These are phyloP conservation scores for Apodemus sylvaticus DNA, from an alignment of 2,113 vertebrate species.

Conservation along the genomic window DNA sequence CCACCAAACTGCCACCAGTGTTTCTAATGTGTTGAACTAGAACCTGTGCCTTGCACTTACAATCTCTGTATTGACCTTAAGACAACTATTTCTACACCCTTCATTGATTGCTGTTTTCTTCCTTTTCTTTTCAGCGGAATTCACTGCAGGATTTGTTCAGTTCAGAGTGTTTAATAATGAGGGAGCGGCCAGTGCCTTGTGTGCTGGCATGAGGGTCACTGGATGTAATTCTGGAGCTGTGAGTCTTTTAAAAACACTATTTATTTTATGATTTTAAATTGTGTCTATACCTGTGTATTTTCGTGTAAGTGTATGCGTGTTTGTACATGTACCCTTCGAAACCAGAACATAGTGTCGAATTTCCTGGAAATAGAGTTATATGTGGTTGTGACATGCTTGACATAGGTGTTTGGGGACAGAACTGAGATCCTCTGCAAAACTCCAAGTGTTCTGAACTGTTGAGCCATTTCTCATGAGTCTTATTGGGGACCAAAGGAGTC, in stretches of 20 bases:
- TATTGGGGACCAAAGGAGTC: not conserved
- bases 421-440: not conserved
- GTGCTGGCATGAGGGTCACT: slow-evolving; percentile 76
- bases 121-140: slow-evolving; percentile 43
- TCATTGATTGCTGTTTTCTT: not conserved
- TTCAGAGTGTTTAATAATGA: slow-evolving; percentile 79
- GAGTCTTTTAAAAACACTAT: slow-evolving; percentile 48
- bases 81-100: not conserved
- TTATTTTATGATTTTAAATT: not conserved
- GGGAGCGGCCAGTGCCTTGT: slow-evolving; percentile 72
- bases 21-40: not conserved
- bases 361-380: not conserved
- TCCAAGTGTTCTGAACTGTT: not conserved
- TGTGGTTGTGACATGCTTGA: not conserved
- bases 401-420: not conserved
- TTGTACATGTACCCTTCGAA: not conserved
- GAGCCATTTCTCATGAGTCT: not conserved
- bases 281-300: not conserved
- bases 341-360: not conserved
- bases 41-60: not conserved
- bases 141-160: slow-evolving; percentile 69
- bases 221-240: slow-evolving; percentile 75
- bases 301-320: not conserved
- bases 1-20: no score
- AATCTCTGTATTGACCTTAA: not conserved